Conservation (phyloP, 2,113 vertebrate genomes). For the Macaca mulatta region DNA sequence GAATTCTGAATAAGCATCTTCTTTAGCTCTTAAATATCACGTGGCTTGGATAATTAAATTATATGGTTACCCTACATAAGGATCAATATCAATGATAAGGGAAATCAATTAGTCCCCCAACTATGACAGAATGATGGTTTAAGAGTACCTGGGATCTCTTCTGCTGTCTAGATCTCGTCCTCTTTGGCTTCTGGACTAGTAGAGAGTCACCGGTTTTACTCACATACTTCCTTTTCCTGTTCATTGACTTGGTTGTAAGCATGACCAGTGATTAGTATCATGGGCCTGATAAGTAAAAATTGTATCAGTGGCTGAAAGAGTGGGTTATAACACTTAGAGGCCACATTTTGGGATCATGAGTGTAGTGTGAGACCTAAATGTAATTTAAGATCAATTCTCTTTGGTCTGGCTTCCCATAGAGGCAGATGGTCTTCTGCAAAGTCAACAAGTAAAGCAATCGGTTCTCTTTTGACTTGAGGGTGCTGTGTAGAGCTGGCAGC, state of each 20-base stretch:
- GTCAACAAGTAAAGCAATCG: not conserved
- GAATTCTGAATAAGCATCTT: not conserved
- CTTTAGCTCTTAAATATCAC: not conserved
- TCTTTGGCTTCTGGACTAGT: not conserved
- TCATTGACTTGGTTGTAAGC: not conserved
- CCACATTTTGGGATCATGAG: not conserved
- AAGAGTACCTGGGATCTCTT: not conserved
- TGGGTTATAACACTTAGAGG: not conserved
- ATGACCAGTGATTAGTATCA: not conserved
- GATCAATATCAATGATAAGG: not conserved
- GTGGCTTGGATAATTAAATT: not conserved
- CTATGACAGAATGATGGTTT: not conserved
- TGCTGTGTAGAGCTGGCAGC: not conserved
- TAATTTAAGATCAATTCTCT: not conserved
- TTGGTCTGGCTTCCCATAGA: not conserved
- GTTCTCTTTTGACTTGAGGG: not conserved
- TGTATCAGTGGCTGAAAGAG: not conserved
- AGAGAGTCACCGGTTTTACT: not conserved
- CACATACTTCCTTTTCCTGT: not conserved
- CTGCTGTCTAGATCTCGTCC: not conserved
- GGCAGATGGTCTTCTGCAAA: not conserved
- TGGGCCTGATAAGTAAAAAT: not conserved
- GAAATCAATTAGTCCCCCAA: not conserved
- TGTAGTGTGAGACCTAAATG: not conserved
- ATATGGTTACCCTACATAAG: not conserved